Base-by-base conservation (phyloP, 2,113 vertebrate genomes). In the Cottus gobio region DNA sequence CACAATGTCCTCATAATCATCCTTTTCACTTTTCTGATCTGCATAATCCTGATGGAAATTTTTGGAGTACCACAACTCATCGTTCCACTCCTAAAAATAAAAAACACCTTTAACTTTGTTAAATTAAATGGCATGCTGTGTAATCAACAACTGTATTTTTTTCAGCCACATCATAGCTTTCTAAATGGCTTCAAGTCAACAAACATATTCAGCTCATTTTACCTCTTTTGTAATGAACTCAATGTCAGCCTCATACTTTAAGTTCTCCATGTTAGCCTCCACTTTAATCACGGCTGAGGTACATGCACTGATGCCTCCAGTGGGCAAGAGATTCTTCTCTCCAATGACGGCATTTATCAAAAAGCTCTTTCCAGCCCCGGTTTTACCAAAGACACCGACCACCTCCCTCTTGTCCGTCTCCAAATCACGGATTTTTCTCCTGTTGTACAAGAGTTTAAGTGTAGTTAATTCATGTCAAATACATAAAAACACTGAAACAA, bases 251-350 rank as follows among this genome's bases (percentile, higher is more conserved):
- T 61, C 86, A 71, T 90, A 92, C 0, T 66, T 88, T 28, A 3
- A 2, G 52, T 44, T 62, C 1, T 4, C 3, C 11, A 0, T 70
- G 61, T 89, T 92, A 0, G 87, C 79, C 66, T 92, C 85, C 37
- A 94, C 84, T 57, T 90, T 83, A n/a, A 91, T 91, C 57, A 92
- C 68, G 77, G 90, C 90, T 54, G 92, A 69, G 37, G 92, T 94
- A 56, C 92, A 93, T 2, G 93, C 92, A 28, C 2, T 54, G n/a
- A 79, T 2, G 16, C 15, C 26, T 73, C 90, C 91, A 69, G 82
- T 80, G 2, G 92, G 91, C 31, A 94, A 37, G 26, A 91, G 70
- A 7, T 84, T 13, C 3, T 62, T 39, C 68, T 84, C 50, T 39
- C 83, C 80, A 56, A 94, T 69, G 48, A 94, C 11, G 26, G 91